These are phyloP conservation scores for Sclerodermus sp. DNA, from an alignment of 2,888 invertebrate species.

Conservation along the genomic window DNA sequence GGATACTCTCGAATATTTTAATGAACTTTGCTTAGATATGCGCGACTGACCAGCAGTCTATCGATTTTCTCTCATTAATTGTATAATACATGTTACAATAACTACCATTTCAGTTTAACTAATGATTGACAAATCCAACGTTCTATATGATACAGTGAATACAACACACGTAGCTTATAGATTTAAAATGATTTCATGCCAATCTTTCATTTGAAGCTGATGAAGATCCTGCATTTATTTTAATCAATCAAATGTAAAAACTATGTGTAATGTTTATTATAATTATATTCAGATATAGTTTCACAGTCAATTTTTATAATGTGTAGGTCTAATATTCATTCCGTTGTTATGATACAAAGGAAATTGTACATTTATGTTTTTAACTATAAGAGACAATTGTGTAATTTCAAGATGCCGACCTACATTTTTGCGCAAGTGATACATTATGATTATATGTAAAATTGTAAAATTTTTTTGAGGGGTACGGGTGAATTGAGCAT, in stretches of 20 bases:
- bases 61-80: too few species aligned
- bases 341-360: background rate
- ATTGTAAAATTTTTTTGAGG: constrained; percentile 47
- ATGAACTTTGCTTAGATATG: too few species aligned
- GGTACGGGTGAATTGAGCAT: constrained; percentile 36
- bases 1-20: too few species aligned
- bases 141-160: too few species aligned
- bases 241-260: background rate
- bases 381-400: background rate
- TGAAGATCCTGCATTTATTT: background rate
- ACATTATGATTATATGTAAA: constrained; percentile 48
- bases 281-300: background rate
- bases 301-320: background rate
- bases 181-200: too few species aligned
- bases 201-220: too few species aligned
- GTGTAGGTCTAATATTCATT: background rate
- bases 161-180: too few species aligned
- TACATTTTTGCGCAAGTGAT: constrained; percentile 29
- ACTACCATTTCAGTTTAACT: too few species aligned
- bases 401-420: constrained; percentile 19
- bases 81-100: too few species aligned
- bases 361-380: background rate
- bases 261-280: background rate
- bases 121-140: too few species aligned
- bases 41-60: too few species aligned